phyloP scores from a whole-genome alignment of 1,140 invertebrate genomes.

The Meteorus sp. region DNA sequence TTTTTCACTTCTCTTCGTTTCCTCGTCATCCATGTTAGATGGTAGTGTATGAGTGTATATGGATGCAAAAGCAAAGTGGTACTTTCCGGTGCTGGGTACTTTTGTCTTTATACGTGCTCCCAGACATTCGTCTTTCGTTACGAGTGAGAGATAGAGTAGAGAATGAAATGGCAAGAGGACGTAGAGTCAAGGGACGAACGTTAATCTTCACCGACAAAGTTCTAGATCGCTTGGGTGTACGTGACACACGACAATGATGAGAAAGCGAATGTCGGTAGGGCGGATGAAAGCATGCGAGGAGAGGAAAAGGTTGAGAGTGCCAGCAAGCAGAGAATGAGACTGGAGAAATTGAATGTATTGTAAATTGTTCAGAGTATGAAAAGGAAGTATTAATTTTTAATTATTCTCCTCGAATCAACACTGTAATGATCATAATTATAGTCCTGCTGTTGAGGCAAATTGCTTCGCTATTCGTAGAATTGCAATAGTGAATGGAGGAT shows the following conservation, averaged over 20 bases:
- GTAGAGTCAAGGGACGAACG: background rate
- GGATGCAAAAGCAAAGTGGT: constrained; percentile 2
- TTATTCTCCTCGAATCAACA: no score
- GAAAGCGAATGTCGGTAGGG: background rate
- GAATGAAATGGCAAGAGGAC: background rate
- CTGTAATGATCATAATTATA: no score
- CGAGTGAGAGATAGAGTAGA: background rate
- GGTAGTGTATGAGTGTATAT: background rate
- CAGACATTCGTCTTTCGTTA: constrained; percentile 1
- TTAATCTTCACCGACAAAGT: constrained; percentile 1
- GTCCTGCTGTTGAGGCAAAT: no score
- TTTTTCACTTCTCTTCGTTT: background rate
- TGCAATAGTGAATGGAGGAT: no score
- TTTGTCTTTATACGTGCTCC: background rate
- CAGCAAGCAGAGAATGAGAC: background rate
- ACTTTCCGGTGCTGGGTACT: constrained; percentile 5
- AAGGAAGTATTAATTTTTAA: no score
- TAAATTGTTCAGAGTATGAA: no score
- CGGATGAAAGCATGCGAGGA: background rate
- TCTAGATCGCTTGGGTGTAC: background rate
- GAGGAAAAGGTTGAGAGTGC: background rate
- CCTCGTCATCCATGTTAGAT: background rate
- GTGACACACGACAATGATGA: constrained; percentile 1
- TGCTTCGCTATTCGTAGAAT: no score
- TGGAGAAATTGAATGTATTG: no score